Evolutionary conservation across 1,140 invertebrate genomes (phyloP).

Genomic region (Pogonomyrmex californicus): DNA sequence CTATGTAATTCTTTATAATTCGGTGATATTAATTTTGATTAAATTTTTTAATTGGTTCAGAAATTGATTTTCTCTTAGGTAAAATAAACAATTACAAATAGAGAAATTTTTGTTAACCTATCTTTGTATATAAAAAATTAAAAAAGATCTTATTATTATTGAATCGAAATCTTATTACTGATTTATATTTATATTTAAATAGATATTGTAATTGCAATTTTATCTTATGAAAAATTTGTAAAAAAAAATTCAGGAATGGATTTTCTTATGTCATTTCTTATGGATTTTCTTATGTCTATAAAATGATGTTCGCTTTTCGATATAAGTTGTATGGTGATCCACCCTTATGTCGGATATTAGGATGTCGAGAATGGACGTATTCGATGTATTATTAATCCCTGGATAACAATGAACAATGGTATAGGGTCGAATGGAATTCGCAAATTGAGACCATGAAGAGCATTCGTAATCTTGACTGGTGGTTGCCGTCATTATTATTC

Average conservation of each 20-base stretch:
- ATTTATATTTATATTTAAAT: background rate
- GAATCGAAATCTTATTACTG: background rate
- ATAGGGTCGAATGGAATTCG: slow-evolving; percentile 72
- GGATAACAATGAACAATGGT: slow-evolving; percentile 76
- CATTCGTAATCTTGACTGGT: slow-evolving; percentile 71
- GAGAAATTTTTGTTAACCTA: background rate
- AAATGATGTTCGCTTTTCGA: slow-evolving; percentile 17
- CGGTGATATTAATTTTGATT: slow-evolving; percentile 20
- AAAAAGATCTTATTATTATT: background rate
- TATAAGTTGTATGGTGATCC: slow-evolving; percentile 58
- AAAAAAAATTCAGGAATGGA: background rate
- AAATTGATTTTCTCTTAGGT: background rate
- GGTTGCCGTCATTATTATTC: slow-evolving; percentile 64
- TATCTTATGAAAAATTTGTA: background rate
- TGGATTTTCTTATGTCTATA: background rate
- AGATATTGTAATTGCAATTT: background rate
- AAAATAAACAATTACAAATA: background rate
- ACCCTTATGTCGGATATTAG: slow-evolving; percentile 47
- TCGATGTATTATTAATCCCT: slow-evolving; percentile 79
- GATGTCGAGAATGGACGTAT: slow-evolving; percentile 51
- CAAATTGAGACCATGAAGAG: slow-evolving; percentile 77
- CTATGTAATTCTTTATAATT: background rate
- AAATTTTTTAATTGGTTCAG: background rate
- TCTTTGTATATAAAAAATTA: background rate
- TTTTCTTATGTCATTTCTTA: background rate